A percentile compares a stretch with the other conserved stretches of the same genome.
Evolutionary conservation across 2,888 invertebrate genomes (phyloP).

Genomic region (Esperia sulphurella): DNA sequence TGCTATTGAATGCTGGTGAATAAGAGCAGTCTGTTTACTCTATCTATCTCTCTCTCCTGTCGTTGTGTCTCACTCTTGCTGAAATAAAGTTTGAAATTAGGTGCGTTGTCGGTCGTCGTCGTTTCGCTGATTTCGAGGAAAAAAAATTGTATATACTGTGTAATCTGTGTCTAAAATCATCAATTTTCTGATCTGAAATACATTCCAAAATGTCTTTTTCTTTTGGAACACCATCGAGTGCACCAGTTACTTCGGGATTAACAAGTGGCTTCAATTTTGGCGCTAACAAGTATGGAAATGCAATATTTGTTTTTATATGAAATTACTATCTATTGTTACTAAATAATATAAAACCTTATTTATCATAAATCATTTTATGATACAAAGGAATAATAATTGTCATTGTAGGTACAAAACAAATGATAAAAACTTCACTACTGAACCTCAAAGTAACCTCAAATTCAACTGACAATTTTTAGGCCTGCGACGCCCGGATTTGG

Average conservation of each 20-base stretch:
- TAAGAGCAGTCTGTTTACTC: no score
- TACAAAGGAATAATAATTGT: no score
- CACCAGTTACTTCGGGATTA: constrained; percentile 61
- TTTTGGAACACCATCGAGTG: constrained; percentile 70
- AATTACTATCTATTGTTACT: no score
- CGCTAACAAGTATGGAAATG: constrained; percentile 60
- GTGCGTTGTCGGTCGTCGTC: no score
- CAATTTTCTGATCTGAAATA: background rate
- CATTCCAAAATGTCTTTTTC: constrained; percentile 58
- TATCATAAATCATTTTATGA: background rate
- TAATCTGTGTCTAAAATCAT: no score
- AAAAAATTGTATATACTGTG: background rate
- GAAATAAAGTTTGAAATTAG: background rate
- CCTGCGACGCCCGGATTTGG: constrained; percentile 60
- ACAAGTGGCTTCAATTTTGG: constrained; percentile 67
- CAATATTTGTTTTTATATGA: constrained; percentile 32
- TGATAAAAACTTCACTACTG: no score
- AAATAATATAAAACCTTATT: background rate
- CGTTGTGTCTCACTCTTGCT: no score
- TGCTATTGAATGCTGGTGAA: no score
- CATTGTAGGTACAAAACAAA: no score
- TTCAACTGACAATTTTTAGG: constrained; percentile 29
- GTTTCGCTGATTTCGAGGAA: no score
- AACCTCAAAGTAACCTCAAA: constrained; percentile 30
- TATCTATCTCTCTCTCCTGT: no score